Evolutionary conservation across 2,888 invertebrate genomes (phyloP).

Genomic region (Leptogaster cylindrica): DNA sequence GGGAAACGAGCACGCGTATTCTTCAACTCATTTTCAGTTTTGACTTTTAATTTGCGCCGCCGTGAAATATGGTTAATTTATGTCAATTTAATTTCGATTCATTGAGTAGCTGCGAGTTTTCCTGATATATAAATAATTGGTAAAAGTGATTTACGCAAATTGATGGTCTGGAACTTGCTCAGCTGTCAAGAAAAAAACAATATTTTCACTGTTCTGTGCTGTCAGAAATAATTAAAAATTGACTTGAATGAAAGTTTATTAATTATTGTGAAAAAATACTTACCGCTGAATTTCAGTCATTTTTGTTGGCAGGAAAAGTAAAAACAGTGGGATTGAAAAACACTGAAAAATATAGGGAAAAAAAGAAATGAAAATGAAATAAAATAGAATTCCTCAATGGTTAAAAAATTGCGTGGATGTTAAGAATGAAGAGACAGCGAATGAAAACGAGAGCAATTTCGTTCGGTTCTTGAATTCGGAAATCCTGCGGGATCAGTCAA

Average conservation of each 20-base stretch:
- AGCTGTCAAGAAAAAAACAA: conserved; percentile 21
- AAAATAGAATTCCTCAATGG: conserved; percentile 9
- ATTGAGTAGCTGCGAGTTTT: conserved; percentile 8
- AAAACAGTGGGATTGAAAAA: not conserved
- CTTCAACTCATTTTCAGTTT: no score
- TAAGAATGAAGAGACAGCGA: conserved; percentile 39
- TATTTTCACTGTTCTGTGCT: not conserved
- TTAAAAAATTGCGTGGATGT: conserved; percentile 30
- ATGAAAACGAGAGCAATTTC: conserved; percentile 16
- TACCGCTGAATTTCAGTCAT: not conserved
- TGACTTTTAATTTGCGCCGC: no score
- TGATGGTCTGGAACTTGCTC: conserved; percentile 22
- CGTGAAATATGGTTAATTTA: conserved; percentile 10
- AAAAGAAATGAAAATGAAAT: conserved; percentile 7
- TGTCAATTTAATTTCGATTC: conserved; percentile 20
- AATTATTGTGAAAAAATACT: conserved; percentile 28
- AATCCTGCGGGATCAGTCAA: conserved; percentile 46
- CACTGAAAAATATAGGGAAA: not conserved
- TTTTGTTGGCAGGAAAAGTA: conserved; percentile 5
- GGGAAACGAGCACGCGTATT: no score
- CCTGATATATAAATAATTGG: conserved; percentile 19
- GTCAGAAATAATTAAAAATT: conserved; percentile 35
- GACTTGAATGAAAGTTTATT: conserved; percentile 23
- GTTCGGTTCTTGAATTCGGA: conserved; percentile 25
- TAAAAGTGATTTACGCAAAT: conserved; percentile 23